phyloP scores from a whole-genome alignment of 2,113 vertebrate genomes.

The Athene noctua region DNA sequence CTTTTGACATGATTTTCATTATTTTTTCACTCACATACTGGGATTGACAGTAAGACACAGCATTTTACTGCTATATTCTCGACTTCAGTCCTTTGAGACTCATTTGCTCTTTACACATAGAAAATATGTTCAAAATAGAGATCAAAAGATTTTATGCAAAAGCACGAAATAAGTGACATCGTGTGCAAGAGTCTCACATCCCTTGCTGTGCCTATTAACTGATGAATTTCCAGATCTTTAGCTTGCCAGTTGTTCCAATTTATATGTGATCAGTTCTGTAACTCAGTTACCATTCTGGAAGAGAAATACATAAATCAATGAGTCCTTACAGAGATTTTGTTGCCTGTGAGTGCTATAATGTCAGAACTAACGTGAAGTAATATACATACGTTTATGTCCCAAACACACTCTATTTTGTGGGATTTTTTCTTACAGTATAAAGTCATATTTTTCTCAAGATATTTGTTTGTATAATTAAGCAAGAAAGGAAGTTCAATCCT shows the following conservation, averaged over 20 bases:
- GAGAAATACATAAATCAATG: background rate
- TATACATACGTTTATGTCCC: background rate
- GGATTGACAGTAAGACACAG: background rate
- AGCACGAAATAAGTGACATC: background rate
- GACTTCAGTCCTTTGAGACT: background rate
- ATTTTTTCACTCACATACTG: background rate
- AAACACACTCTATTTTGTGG: fast-evolving
- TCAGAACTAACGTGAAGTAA: background rate
- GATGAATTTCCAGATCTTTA: background rate
- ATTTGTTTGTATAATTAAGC: background rate
- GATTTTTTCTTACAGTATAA: background rate
- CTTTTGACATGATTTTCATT: background rate
- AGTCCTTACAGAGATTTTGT: background rate
- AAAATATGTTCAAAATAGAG: background rate
- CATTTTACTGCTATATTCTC: background rate
- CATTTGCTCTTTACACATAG: background rate
- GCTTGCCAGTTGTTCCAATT: background rate
- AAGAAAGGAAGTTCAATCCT: background rate
- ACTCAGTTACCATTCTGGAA: background rate
- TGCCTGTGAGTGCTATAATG: background rate
- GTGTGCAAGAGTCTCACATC: background rate
- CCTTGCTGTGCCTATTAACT: background rate
- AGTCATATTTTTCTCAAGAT: background rate
- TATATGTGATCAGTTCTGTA: background rate
- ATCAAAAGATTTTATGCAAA: background rate